Evolutionary conservation across 2,888 invertebrate genomes (phyloP), one percentile per base, ranked within the genome.

Genomic region (Clivina fossor): DNA sequence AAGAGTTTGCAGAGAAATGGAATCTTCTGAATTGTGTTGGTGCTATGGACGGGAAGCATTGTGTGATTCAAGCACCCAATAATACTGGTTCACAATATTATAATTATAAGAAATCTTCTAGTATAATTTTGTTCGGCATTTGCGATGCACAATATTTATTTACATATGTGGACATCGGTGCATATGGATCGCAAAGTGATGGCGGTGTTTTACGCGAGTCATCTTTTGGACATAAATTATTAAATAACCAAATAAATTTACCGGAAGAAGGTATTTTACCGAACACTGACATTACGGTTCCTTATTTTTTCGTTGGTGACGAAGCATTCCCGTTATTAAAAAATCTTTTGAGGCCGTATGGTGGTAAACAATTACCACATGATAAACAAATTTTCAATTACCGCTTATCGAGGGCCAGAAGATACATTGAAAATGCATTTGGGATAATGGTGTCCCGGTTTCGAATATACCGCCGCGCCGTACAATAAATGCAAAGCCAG

Each of bases 91-190:
- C 56, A 2, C 8, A 37, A 18, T 60, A 50, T 11, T 60, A 46
- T 28, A 61, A 57, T 37, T 60, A 60, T 19, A 62, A 62, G 26
- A 60, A 61, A 18, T 58, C 16, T 16, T 61, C 58, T 20, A 62
- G 61, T 50, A 57, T 60, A 2, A 54, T 60, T 3, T 37, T 37
- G n/a, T 51, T 65, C 40, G 65, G 61, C 18, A 43, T 65, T 28
- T 60, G 61, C 28, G 65, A 66, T 56, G 60, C 62, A 4, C 53
- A 62, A 24, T 65, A 64, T 41, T 54, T 55, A 49, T 66, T 66
- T 47, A 58, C 58, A 16, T 61, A 58, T 43, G 62, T 58, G 3
- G 60, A 65, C 35, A 55, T 64, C 24, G 67, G 64, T 4, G 60
- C 57, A 35, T 62, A 65, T 54, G 65, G 63, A 22, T 60, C 63